A percentile compares a stretch with the other conserved stretches of the same genome.
phyloP scores from a whole-genome alignment of 1,140 invertebrate genomes.

The Alviniconcha marisindica region DNA sequence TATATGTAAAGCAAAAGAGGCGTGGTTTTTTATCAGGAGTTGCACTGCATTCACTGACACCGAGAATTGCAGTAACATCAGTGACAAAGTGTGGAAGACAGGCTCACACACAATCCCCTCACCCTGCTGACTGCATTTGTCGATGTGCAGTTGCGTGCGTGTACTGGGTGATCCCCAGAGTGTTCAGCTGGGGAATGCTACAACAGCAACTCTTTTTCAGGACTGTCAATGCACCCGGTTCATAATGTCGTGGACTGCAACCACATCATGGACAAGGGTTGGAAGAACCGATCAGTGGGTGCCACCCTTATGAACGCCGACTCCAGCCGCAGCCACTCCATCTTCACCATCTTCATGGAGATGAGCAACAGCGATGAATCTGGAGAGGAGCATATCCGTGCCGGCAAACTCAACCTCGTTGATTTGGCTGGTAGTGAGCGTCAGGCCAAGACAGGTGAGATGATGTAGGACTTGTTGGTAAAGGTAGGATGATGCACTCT shows the following conservation, averaged over 20 bases:
- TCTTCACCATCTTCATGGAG: conserved; percentile 92
- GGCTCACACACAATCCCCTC: no score
- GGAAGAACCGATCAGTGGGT: conserved; percentile 85
- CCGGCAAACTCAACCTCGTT: conserved; percentile 82
- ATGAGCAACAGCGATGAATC: conserved; percentile 80
- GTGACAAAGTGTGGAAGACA: no score
- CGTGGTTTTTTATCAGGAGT: no score
- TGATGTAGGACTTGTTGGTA: no score
- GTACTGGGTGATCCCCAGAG: no score
- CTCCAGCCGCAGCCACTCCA: conserved; percentile 90
- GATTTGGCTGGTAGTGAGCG: conserved; percentile 85
- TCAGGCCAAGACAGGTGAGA: conserved; percentile 74
- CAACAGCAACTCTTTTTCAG: conserved; percentile 63
- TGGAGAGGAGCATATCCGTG: conserved; percentile 80
- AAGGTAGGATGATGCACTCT: no score
- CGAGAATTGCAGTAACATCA: background rate
- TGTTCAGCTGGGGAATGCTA: no score
- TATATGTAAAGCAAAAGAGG: no score
- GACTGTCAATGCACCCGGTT: conserved; percentile 85
- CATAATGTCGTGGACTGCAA: conserved; percentile 86
- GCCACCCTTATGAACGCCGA: conserved; percentile 92
- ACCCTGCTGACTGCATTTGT: no score
- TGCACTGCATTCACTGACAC: no score
- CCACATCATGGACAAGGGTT: conserved; percentile 85
- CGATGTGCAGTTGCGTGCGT: no score